phyloP scores from a whole-genome alignment of 1,140 invertebrate genomes.

The Bombus confusus region DNA sequence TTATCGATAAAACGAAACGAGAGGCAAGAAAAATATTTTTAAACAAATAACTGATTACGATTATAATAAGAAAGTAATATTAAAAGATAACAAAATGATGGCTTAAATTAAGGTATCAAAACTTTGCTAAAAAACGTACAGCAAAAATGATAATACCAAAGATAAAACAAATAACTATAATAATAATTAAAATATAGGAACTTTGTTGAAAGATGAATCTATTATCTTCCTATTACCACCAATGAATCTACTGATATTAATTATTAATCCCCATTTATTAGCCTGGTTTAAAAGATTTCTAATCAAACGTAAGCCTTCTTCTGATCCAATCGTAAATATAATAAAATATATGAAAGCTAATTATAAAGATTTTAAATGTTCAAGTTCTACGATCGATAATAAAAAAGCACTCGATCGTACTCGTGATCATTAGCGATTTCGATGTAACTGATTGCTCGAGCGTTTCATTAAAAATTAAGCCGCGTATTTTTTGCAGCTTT shows the following conservation, averaged over 20 bases:
- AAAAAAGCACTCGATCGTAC: not conserved
- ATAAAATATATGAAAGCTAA: not conserved
- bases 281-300: not conserved
- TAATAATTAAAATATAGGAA: too few species aligned
- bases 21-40: not conserved
- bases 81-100: not conserved
- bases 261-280: not conserved
- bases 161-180: too few species aligned
- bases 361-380: not conserved
- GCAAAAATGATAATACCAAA: too few species aligned
- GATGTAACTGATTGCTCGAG: not conserved
- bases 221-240: not conserved
- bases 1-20: too few species aligned
- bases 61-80: not conserved
- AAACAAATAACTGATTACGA: not conserved
- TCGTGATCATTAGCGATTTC: not conserved
- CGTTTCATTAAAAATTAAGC: not conserved
- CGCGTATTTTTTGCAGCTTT: not conserved
- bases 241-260: not conserved
- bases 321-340: not conserved
- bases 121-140: not conserved
- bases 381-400: not conserved
- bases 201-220: too few species aligned
- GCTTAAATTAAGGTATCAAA: not conserved
- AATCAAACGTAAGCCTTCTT: not conserved